A percentile compares a stretch with the other conserved stretches of the same genome.
These are phyloP conservation scores for Scomber japonicus DNA, from an alignment of 2,113 vertebrate genomes.

Conservation along the genomic window DNA sequence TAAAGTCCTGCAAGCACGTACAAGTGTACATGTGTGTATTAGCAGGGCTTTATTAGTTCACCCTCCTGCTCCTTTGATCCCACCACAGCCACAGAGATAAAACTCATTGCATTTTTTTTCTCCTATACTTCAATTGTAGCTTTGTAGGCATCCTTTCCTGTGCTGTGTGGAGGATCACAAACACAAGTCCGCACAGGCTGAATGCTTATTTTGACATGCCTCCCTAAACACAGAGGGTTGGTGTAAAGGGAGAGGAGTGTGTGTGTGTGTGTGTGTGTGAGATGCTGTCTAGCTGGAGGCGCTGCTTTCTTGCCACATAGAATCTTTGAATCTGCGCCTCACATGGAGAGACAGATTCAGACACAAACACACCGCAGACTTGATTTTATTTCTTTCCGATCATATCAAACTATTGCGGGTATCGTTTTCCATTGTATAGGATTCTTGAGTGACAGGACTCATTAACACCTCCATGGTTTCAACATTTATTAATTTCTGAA, in stretches of 20 bases:
- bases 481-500: not conserved
- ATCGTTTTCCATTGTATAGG: too few species aligned
- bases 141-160: slow-evolving; percentile 33
- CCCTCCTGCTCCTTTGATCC: slow-evolving; percentile 9
- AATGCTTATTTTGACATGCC: slow-evolving; percentile 61
- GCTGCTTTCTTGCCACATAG: slow-evolving; percentile 14
- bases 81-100: slow-evolving; percentile 17
- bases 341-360: slow-evolving; percentile 13
- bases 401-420: not conserved
- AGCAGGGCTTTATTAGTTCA: not conserved
- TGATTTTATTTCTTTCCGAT: slow-evolving; percentile 12
- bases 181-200: slow-evolving; percentile 68
- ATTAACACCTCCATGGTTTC: slow-evolving; percentile 20
- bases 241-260: slow-evolving; percentile 38
- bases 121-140: slow-evolving; percentile 30
- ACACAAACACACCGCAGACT: not conserved
- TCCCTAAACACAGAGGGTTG: slow-evolving; percentile 40
- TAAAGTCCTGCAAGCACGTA: slow-evolving; percentile 2
- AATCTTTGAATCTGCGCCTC: slow-evolving; percentile 10
- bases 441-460: not conserved
- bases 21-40: not conserved
- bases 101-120: not conserved
- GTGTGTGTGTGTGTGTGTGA: slow-evolving; percentile 40
- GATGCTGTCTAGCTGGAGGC: slow-evolving; percentile 40
- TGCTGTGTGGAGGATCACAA: not conserved